These are phyloP conservation scores for Muntiacus reevesi DNA, from an alignment of 2,113 vertebrate genomes.

Conservation along the genomic window DNA sequence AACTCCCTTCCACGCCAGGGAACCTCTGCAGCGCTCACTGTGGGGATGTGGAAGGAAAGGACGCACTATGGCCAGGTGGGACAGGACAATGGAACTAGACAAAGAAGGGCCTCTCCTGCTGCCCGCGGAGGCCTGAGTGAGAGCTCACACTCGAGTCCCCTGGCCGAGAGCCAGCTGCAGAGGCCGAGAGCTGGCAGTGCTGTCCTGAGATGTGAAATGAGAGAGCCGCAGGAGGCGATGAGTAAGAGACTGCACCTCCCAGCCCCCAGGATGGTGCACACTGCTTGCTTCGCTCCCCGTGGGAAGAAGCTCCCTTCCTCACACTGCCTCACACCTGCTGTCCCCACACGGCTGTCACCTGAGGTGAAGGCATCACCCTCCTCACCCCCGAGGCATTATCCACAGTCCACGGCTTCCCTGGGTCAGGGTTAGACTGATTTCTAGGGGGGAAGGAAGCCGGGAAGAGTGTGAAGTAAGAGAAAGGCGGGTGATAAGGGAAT, in stretches of 20 bases:
- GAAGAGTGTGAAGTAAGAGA: background rate
- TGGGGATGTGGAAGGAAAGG: background rate
- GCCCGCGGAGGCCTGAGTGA: rapidly evolving
- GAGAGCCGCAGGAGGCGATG: rapidly evolving
- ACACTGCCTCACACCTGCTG: background rate
- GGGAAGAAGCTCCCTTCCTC: background rate
- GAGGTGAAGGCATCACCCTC: background rate
- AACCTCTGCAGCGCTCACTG: background rate
- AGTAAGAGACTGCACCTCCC: background rate
- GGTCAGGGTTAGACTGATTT: background rate
- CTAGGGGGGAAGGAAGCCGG: background rate
- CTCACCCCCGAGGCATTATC: background rate
- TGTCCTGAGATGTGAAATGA: background rate
- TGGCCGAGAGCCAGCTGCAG: too few species aligned
- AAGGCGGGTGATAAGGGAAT: background rate
- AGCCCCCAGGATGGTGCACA: background rate
- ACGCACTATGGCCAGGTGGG: background rate
- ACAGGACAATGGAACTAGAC: background rate
- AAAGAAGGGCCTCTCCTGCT: background rate
- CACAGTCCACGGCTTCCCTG: rapidly evolving
- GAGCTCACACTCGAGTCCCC: background rate
- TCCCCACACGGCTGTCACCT: background rate
- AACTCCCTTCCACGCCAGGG: background rate
- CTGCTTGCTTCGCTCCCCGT: rapidly evolving
- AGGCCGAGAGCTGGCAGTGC: background rate